Evolutionary conservation across 2,888 invertebrate species (phyloP).

Genomic region (Phalangium opilio): DNA sequence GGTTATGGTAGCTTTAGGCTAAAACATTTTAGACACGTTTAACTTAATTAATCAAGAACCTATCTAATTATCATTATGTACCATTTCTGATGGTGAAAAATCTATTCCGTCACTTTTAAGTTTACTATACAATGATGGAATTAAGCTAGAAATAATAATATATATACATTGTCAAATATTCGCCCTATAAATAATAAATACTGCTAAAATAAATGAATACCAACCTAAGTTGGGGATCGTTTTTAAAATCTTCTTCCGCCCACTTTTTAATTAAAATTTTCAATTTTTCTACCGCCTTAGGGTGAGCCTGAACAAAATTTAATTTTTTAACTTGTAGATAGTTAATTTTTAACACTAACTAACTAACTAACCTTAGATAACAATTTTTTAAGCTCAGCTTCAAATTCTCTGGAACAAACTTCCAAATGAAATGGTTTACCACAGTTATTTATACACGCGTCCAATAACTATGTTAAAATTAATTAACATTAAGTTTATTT

Average conservation of each 20-base stretch:
- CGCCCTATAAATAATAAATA: too few species aligned
- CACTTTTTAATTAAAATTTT: slow-evolving; percentile 73
- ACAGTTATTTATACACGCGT: slow-evolving; percentile 91
- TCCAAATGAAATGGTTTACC: slow-evolving; percentile 81
- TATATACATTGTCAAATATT: too few species aligned
- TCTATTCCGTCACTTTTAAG: slow-evolving; percentile 60
- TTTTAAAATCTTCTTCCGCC: slow-evolving; percentile 83
- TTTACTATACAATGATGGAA: slow-evolving; percentile 67
- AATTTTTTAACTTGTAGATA: too few species aligned
- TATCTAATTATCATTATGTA: too few species aligned
- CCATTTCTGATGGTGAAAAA: slow-evolving; percentile 33
- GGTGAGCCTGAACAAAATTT: slow-evolving; percentile 39
- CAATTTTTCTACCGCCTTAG: slow-evolving; percentile 61
- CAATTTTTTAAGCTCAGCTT: slow-evolving; percentile 66
- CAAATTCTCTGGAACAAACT: slow-evolving; percentile 67
- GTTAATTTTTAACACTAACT: too few species aligned
- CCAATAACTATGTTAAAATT: slow-evolving; percentile 57
- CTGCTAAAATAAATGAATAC: not conserved
- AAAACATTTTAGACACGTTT: too few species aligned
- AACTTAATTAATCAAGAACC: too few species aligned
- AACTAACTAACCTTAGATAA: slow-evolving; percentile 31
- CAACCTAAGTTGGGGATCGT: slow-evolving; percentile 54
- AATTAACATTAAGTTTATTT: too few species aligned
- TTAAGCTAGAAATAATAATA: slow-evolving; percentile 60
- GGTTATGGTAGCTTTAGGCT: slow-evolving; percentile 6